Conservation (phyloP, 2,113 vertebrate species). For the Sturnira hondurensis region DNA sequence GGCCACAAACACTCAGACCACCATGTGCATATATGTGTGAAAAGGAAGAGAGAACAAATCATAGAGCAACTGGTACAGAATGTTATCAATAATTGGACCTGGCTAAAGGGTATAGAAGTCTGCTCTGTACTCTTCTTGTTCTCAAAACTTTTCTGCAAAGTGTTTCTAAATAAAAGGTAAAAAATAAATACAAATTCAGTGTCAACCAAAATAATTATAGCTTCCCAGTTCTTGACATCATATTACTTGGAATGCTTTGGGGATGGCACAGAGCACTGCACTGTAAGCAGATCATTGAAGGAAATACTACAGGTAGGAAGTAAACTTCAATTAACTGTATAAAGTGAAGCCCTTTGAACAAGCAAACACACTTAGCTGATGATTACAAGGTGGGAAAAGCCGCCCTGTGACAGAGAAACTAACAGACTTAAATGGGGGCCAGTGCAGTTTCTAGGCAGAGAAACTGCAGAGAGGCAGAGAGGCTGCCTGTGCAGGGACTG, state of each 20-base stretch:
- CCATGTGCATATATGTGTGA: neutral
- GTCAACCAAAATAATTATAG: neutral
- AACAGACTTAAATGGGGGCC: neutral
- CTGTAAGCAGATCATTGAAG: neutral
- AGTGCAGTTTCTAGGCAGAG: neutral
- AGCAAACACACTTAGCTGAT: neutral
- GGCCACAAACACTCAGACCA: neutral
- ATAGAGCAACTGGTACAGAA: neutral
- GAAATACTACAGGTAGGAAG: neutral
- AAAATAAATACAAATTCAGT: neutral
- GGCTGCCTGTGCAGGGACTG: neutral
- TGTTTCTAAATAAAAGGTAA: neutral
- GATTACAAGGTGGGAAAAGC: neutral
- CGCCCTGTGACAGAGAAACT: neutral
- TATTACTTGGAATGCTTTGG: neutral
- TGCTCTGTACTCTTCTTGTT: neutral
- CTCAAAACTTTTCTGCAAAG: neutral
- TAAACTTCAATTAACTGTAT: neutral
- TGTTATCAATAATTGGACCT: neutral
- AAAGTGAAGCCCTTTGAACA: neutral
- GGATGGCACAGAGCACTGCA: neutral
- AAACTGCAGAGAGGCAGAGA: neutral
- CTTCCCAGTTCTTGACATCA: neutral
- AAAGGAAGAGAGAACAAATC: neutral
- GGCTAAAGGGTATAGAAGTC: neutral